Conservation (phyloP, 2,797 vertebrate genomes). For the Mormyrops boulengeri region DNA sequence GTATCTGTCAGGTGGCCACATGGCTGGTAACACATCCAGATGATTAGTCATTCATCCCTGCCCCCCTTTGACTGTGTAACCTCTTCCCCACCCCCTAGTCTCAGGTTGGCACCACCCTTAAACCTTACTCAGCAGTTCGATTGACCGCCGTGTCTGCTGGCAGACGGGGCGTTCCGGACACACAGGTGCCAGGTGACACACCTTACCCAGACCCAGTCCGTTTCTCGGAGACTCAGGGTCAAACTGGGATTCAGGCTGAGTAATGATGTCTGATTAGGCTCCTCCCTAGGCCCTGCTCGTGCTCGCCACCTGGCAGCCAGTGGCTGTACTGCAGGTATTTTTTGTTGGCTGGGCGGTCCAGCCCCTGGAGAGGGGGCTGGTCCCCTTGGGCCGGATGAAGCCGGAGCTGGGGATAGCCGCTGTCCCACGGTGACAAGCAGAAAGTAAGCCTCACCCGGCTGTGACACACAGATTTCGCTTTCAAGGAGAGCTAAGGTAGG, state of each 20-base stretch:
- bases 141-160: slow-evolving; percentile 18
- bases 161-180: slow-evolving; percentile 13
- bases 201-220: not conserved
- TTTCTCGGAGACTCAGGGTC: not conserved
- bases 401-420: not conserved
- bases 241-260: not conserved
- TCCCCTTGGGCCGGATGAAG: not conserved
- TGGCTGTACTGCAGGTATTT: not conserved
- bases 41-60: not conserved
- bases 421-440: not conserved
- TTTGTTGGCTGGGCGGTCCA: not conserved
- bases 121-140: not conserved
- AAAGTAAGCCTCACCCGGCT: not conserved
- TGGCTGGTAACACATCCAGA: not conserved
- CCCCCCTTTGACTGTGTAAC: not conserved
- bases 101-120: slow-evolving; percentile 11
- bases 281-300: not conserved
- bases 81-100: not conserved
- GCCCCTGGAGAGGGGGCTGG: not conserved
- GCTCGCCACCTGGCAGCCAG: not conserved
- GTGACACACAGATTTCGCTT: not conserved
- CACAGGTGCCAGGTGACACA: not conserved
- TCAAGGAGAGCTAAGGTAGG: not conserved
- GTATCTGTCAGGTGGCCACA: not conserved
- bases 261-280: not conserved